A percentile compares a stretch with the other conserved stretches of the same genome.
Evolutionary conservation across 1,140 invertebrate genomes (phyloP).

Genomic region (Lepidurus couesii): DNA sequence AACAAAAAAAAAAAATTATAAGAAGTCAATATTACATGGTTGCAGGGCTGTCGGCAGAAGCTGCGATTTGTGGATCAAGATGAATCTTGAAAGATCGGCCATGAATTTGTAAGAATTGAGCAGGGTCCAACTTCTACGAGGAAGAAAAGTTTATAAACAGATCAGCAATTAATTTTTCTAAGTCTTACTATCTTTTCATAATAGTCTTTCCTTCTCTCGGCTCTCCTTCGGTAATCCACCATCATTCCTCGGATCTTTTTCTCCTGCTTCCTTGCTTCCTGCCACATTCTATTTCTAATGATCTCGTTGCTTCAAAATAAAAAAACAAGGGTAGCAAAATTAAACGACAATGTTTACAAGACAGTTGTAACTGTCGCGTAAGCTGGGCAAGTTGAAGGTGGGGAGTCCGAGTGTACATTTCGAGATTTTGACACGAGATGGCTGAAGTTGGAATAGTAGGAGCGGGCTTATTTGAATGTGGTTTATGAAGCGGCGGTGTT

Average conservation of each 20-base stretch:
- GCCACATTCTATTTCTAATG: conserved; percentile 78
- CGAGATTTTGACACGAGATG: too few relatives aligned
- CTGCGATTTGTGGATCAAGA: conserved; percentile 83
- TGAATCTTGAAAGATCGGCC: conserved; percentile 92
- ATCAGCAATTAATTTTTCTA: not conserved
- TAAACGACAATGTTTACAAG: too few relatives aligned
- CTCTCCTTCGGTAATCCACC: conserved; percentile 91
- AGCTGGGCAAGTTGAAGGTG: too few relatives aligned
- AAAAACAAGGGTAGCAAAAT: too few relatives aligned
- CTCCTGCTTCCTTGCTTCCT: conserved; percentile 96
- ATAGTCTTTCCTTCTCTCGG: conserved; percentile 90
- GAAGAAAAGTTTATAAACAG: conserved; percentile 31
- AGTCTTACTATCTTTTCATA: conserved; percentile 93
- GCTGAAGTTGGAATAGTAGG: too few relatives aligned
- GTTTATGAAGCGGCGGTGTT: too few relatives aligned
- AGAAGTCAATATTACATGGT: conserved; percentile 68
- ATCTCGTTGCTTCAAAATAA: too few relatives aligned
- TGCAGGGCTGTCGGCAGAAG: conserved; percentile 86
- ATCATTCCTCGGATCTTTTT: conserved; percentile 89
- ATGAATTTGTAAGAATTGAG: conserved; percentile 94
- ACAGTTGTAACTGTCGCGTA: too few relatives aligned
- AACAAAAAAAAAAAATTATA: conserved; percentile 20
- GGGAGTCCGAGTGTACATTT: too few relatives aligned
- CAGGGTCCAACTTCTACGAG: conserved; percentile 90
- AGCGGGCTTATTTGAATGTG: too few relatives aligned